Conservation (phyloP, 1,140 invertebrate species). For the Pseudoatta argentina region DNA sequence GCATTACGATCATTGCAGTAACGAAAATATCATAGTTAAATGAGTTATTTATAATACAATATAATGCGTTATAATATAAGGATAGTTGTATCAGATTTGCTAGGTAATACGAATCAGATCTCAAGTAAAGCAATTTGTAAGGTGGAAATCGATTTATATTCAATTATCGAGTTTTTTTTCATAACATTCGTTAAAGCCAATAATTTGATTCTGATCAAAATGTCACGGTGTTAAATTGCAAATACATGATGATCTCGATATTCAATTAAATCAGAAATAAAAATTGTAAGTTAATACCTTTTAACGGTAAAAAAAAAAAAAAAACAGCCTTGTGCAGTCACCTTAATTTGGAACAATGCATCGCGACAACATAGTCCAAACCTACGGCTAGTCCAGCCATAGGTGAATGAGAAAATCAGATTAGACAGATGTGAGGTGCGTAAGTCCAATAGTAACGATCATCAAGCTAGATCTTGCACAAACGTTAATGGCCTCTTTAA, state of each 20-base stretch:
- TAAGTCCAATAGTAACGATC: not conserved
- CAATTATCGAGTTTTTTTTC: not conserved
- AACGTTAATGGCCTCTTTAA: not conserved
- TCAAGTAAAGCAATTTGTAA: not conserved
- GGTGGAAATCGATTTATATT: not conserved
- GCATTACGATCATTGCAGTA: too few species aligned
- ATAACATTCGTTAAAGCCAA: not conserved
- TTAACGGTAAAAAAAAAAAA: not conserved
- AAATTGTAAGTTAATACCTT: not conserved
- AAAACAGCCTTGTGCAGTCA: not conserved
- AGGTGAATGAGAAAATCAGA: not conserved
- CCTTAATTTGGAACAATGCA: not conserved
- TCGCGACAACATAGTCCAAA: not conserved
- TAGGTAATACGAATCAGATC: not conserved
- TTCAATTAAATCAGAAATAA: not conserved
- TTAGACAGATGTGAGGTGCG: not conserved
- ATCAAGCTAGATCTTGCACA: not conserved
- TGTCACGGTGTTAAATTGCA: not conserved
- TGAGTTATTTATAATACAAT: not conserved
- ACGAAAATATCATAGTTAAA: not conserved
- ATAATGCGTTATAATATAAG: not conserved
- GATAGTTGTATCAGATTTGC: not conserved
- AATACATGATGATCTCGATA: not conserved
- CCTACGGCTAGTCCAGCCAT: not conserved
- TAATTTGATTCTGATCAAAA: not conserved